Conservation (phyloP, 1,140 invertebrate species). For the Phortica variegata region DNA sequence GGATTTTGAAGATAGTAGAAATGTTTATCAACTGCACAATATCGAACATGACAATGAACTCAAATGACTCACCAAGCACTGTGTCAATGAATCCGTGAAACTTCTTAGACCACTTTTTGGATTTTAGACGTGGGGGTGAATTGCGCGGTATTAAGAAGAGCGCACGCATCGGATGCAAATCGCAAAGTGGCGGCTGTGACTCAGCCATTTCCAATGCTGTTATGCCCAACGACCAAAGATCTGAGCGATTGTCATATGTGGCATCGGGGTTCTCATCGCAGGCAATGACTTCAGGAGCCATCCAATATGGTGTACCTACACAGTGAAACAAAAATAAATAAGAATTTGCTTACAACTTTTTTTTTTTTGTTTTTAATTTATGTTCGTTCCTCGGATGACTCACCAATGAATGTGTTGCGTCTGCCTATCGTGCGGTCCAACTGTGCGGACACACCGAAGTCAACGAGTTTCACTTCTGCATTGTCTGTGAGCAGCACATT, state of each 20-base stretch:
- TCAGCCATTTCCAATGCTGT: slow-evolving; percentile 99
- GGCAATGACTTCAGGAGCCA: slow-evolving; percentile 97
- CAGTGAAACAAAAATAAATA: neutral
- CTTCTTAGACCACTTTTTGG: slow-evolving; percentile 98
- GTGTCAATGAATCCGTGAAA: slow-evolving; percentile 78
- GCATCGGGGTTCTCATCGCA: slow-evolving; percentile 99
- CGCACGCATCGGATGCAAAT: slow-evolving; percentile 99
- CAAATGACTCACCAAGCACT: slow-evolving; percentile 58
- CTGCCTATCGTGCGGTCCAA: slow-evolving; percentile 97
- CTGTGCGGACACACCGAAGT: slow-evolving; percentile 99
- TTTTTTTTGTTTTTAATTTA: neutral
- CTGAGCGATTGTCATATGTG: slow-evolving; percentile 98
- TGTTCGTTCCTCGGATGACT: slow-evolving; percentile 1
- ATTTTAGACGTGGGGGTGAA: slow-evolving; percentile 93
- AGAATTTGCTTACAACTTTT: no score
- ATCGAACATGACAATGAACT: neutral
- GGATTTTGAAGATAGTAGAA: neutral
- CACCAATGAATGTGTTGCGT: slow-evolving; percentile 98
- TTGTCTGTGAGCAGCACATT: slow-evolving; percentile 99
- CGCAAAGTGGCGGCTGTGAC: slow-evolving; percentile 96
- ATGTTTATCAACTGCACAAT: neutral
- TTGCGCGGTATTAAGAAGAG: slow-evolving; percentile 98
- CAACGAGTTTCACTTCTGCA: slow-evolving; percentile 98
- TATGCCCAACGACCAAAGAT: slow-evolving; percentile 98
- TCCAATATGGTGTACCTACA: slow-evolving; percentile 91